Evolutionary conservation across 2,797 vertebrate genomes (phyloP).

Genomic region (Danionella dracula): DNA sequence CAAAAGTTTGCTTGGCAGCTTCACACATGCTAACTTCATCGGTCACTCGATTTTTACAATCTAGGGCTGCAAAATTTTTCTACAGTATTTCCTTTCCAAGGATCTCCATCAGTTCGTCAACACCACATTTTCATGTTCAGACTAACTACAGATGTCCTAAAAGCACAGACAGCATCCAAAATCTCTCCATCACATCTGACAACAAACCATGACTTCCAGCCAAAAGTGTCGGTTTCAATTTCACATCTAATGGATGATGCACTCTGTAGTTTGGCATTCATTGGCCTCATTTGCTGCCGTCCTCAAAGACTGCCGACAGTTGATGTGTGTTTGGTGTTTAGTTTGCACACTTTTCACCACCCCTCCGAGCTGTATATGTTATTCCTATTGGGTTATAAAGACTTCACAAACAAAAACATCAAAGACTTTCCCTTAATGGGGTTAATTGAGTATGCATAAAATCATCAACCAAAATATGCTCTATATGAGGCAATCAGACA

Average conservation of each 20-base stretch:
- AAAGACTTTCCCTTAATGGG: constrained; percentile 25
- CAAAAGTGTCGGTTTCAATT: neutral
- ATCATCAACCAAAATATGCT: constrained; percentile 5
- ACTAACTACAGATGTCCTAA: constrained; percentile 18
- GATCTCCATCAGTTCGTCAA: constrained; percentile 8
- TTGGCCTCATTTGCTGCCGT: neutral
- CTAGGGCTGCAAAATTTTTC: no score
- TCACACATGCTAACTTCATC: constrained; percentile 10
- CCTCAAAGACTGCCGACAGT: neutral
- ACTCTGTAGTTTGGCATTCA: neutral
- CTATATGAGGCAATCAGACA: constrained; percentile 14
- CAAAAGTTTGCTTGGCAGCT: no score
- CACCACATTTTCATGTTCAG: constrained; percentile 6
- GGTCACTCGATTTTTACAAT: no score
- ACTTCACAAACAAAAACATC: constrained; percentile 17
- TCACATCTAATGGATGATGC: neutral
- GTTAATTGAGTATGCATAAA: constrained; percentile 18
- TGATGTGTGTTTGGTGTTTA: neutral
- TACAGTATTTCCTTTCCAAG: constrained; percentile 3
- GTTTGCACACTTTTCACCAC: neutral
- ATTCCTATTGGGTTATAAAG: neutral
- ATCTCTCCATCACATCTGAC: neutral
- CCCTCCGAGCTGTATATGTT: neutral
- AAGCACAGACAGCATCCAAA: neutral
- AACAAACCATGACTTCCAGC: neutral